phyloP scores from a whole-genome alignment of 2,113 vertebrate genomes.

The Nyctereutes procyonoides region DNA sequence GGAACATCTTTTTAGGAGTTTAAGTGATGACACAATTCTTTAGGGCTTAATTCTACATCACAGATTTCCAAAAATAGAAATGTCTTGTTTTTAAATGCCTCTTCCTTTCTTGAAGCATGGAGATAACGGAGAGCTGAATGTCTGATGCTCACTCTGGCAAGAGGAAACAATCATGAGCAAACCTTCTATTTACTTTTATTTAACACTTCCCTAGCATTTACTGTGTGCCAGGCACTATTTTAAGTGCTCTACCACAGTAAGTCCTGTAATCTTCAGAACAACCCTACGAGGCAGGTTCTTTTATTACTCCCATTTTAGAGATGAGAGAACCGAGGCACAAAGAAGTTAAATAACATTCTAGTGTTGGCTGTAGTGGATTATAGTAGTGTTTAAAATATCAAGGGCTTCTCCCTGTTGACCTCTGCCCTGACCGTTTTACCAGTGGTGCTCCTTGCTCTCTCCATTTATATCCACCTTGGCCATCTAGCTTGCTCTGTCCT shows the following conservation, averaged over 20 bases:
- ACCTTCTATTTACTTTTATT: constrained; percentile 26
- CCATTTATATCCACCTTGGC: not conserved
- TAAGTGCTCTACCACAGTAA: not conserved
- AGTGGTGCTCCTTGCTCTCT: not conserved
- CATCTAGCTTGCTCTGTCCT: not conserved
- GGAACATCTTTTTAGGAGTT: constrained; percentile 1
- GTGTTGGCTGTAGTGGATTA: not conserved
- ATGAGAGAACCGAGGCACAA: constrained; percentile 1
- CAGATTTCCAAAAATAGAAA: constrained; percentile 8
- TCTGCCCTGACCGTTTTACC: not conserved
- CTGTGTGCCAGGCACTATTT: not conserved
- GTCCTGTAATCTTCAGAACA: not conserved
- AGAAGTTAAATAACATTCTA: not conserved
- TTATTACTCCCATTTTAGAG: constrained; percentile 13
- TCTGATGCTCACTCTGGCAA: not conserved
- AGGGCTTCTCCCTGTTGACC: not conserved
- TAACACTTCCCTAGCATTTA: not conserved
- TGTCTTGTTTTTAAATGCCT: constrained; percentile 27
- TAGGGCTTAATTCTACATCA: constrained; percentile 21
- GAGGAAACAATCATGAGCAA: not conserved
- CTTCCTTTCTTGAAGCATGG: not conserved
- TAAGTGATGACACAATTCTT: not conserved
- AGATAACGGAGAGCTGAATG: not conserved
- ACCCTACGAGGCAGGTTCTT: not conserved
- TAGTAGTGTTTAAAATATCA: not conserved